Evolutionary conservation across 2,113 vertebrate species (phyloP), one percentile per base, ranked within the genome.

Genomic region (Siniperca knerii): DNA sequence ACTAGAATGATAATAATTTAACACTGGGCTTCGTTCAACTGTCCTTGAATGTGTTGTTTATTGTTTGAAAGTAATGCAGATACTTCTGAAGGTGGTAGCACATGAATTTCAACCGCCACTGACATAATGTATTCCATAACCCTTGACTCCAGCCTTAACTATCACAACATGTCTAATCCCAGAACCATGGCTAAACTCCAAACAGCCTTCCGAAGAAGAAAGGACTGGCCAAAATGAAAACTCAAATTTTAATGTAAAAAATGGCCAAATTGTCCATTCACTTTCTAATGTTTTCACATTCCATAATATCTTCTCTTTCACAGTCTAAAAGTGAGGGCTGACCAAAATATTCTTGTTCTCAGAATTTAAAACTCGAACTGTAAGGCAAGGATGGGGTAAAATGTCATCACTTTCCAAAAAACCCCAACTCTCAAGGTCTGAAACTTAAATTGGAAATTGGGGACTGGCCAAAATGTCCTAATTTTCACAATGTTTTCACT

Each of bases 51-150:
- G 20, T 55, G 13, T 15, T 75, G 4, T 37, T 40, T 25, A 11
- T 42, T 83, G 44, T 85, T 61, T 70, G 46, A 66, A 81, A 29
- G 37, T 46, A 25, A 61, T 2, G 4, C 18, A 54, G 40, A 65
- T 21, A 25, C 25, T 37, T 87, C 20, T 52, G 11, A 62, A 48
- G 46, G 25, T 37, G n/a, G n/a, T 23, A 48, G 9, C 2, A 29
- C 20, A 29, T 4, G 13, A 18, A 52, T 72, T 40, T 3, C 5
- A 12, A 23, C 12, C 8, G 5, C 12, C 2, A 48, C 54, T 44
- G 18, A 12, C 25, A 60, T 20, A 25, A 55, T 8, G 2, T 33
- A 33, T 55, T 23, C n/a, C 33, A 37, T 29, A 40, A 33, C 8
- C 15, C 9, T 3, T 9, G 44, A 55, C 35, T 67, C 44, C 11